Percentiles rank a stretch among this genome's conserved stretches.
Conservation (phyloP, 1,140 invertebrate genomes). For the Potamilus streckersoni region DNA sequence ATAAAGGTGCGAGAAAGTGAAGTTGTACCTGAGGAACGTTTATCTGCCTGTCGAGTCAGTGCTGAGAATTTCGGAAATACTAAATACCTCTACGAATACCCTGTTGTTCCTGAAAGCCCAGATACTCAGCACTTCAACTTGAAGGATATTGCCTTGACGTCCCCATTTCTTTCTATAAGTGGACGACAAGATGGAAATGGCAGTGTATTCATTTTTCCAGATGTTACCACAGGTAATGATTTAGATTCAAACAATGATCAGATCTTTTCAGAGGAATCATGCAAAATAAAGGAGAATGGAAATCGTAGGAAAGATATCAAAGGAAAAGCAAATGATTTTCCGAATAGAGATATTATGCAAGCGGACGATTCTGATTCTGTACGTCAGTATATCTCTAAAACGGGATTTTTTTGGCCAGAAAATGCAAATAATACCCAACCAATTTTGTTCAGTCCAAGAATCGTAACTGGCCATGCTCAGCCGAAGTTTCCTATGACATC, state of each 20-base stretch:
- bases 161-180: conserved; percentile 3
- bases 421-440: conserved; percentile 9
- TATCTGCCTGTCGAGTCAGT: not conserved
- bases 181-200: not conserved
- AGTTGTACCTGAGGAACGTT: not conserved
- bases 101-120: conserved; percentile 2
- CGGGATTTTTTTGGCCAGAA: conserved; percentile 23
- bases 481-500: not conserved
- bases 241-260: conserved; percentile 9
- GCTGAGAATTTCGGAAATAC: not conserved
- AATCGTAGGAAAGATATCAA: no score
- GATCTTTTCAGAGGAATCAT: not conserved
- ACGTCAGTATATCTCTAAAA: conserved; percentile 3
- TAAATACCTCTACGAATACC: not conserved
- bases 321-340: no score
- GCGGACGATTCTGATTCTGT: not conserved
- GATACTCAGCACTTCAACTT: conserved; percentile 9
- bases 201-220: conserved; percentile 18
- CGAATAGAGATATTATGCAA: not conserved
- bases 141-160: conserved; percentile 18
- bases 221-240: conserved; percentile 7
- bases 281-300: no score
- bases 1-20: not conserved
- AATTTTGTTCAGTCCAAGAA: conserved; percentile 16
- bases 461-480: not conserved